Evolutionary conservation across 2,888 invertebrate species (phyloP).

Genomic region (Melipona bicolor): DNA sequence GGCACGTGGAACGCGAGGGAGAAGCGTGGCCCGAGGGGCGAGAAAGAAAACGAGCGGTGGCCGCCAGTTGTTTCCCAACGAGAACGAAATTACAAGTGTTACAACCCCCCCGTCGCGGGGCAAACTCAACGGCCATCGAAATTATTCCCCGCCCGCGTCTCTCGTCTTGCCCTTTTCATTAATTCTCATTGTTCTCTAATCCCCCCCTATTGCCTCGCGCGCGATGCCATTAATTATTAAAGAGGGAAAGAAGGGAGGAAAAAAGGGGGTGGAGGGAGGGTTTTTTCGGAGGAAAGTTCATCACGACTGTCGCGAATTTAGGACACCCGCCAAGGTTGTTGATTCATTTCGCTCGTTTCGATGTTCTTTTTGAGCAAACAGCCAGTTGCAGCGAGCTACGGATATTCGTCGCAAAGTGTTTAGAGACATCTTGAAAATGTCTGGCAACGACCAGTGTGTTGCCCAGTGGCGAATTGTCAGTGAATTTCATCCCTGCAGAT

Average conservation of each 20-base stretch:
- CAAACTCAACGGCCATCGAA: constrained; percentile 66
- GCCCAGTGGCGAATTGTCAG: background rate
- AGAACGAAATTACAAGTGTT: constrained; percentile 72
- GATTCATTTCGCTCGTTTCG: background rate
- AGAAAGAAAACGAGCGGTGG: constrained; percentile 38
- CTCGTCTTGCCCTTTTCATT: constrained; percentile 59
- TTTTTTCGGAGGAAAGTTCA: background rate
- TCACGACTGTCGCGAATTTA: constrained; percentile 12
- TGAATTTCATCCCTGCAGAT: background rate
- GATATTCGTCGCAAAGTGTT: background rate
- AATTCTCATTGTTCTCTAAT: constrained; percentile 56
- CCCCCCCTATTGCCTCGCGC: constrained; percentile 32
- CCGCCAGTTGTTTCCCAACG: constrained; percentile 70
- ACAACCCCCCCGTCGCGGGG: constrained; percentile 56
- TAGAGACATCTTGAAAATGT: background rate
- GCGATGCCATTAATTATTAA: constrained; percentile 55
- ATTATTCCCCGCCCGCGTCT: constrained; percentile 62
- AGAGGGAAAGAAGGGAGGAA: background rate
- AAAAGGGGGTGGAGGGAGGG: background rate
- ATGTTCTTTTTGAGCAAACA: background rate
- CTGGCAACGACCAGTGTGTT: background rate
- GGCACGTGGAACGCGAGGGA: constrained; percentile 24
- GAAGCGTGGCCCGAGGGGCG: background rate
- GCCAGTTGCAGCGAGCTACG: background rate
- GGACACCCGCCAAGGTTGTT: constrained; percentile 5